Conservation (phyloP, 2,113 vertebrate species). For the Cebus imitator region DNA sequence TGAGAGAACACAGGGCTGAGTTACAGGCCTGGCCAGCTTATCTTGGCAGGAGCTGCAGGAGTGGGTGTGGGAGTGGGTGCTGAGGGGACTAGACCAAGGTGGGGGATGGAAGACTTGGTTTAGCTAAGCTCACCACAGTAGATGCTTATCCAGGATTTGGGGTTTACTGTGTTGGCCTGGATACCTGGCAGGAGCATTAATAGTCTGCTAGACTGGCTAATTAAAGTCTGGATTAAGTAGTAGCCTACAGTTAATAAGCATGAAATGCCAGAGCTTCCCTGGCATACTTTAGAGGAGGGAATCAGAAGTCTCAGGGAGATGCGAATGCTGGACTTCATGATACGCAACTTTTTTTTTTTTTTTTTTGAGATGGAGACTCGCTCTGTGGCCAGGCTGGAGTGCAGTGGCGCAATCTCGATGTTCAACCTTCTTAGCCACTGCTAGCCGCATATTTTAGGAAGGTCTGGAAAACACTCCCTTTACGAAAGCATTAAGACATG, state of each 20-base stretch:
- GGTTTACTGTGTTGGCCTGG: constrained; percentile 15
- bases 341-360: no score
- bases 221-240: constrained; percentile 46
- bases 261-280: constrained; percentile 45
- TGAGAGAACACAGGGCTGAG: neutral
- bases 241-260: constrained; percentile 30
- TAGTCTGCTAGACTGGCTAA: neutral
- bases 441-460: neutral
- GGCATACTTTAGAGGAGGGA: neutral
- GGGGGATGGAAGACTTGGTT: neutral
- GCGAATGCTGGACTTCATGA: neutral
- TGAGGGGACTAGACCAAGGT: neutral
- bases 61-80: neutral
- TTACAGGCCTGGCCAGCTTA: neutral
- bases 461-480: neutral
- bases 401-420: no score
- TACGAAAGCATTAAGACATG: neutral
- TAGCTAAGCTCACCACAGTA: neutral
- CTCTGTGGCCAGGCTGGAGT: no score
- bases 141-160: neutral
- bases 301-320: neutral
- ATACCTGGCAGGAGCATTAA: neutral
- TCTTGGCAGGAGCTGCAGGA: neutral
- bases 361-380: no score
- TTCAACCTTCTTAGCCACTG: neutral